phyloP scores from a whole-genome alignment of 2,888 invertebrate species.

The Amiota communis region DNA sequence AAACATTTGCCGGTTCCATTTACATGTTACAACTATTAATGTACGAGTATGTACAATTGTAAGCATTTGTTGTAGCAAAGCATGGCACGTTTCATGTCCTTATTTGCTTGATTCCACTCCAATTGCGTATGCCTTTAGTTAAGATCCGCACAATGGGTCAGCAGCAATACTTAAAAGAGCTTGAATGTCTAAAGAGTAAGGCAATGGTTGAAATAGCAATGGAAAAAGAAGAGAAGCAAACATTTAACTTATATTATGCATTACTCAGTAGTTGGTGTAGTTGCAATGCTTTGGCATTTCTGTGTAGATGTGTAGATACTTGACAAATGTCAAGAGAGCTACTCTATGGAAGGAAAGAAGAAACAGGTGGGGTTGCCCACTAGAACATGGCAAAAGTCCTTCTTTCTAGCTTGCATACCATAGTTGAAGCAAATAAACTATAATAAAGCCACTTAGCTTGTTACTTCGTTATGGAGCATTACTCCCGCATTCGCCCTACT shows the following conservation, averaged over 20 bases:
- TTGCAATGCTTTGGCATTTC: constrained; percentile 41
- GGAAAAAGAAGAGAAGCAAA: constrained; percentile 35
- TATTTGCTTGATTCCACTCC: constrained; percentile 6
- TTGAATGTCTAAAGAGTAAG: not conserved
- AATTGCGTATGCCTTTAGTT: not conserved
- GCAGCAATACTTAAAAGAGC: not conserved
- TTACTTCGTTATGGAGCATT: not conserved
- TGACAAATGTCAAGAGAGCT: constrained; percentile 16
- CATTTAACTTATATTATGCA: constrained; percentile 66
- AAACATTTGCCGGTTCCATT: constrained; percentile 14
- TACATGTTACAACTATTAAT: constrained; percentile 34
- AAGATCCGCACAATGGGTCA: not conserved
- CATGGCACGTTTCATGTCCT: constrained; percentile 23
- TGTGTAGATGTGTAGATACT: constrained; percentile 8
- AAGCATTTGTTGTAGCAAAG: constrained; percentile 5
- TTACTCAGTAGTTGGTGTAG: constrained; percentile 57
- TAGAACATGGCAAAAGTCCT: not conserved
- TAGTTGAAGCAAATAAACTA: constrained; percentile 15
- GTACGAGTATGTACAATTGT: not conserved
- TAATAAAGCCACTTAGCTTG: constrained; percentile 25
- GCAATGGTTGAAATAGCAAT: not conserved
- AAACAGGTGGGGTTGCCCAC: no score
- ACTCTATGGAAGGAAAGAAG: not conserved
- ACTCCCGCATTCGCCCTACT: no score
- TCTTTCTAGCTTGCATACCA: not conserved